Base-by-base conservation (phyloP, 2,888 invertebrate genomes). In the Barypeithes pellucidus region DNA sequence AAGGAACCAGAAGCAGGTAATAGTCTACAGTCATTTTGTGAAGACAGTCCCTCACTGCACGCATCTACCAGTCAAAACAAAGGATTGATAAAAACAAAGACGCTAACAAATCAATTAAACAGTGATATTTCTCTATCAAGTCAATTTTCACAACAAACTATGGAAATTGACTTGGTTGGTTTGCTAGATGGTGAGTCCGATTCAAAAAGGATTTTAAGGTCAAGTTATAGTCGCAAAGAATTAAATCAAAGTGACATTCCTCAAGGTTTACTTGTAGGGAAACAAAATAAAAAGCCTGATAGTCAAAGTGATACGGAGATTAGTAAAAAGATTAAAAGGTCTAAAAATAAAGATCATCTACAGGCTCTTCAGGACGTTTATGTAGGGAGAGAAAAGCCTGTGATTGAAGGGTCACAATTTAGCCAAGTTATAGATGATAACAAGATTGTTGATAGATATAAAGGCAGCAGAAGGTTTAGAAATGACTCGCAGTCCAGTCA, bases 191-290 rank as follows among this genome's bases (percentile, higher is more conserved):
- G 24, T 50, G 9, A 16, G 33, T 33, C 3, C 8, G 5, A 9
- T 8, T n/a, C 45, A 29, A 62, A 18, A 43, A 45, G 43, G 29
- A 45, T 24, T 16, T 45, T 62, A 45, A 62, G 45, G 12, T 47
- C 45, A n/a, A 45, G 61, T 45, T 2, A 11, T 8, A 43, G 24
- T 5, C 5, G 5, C 24, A 14, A 24, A 16, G 22, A 39, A 18
- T 4, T 41, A 8, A 60, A 12, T 36, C n/a, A 18, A 36, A 59
- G 59, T 39, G 45, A 45, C 4, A 16, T 0, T 3, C 18, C 8
- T 18, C 18, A 18, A 16, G 41, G n/a, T 41, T 3, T 41, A 12
- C 9, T 14, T 41, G 3, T n/a, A n/a, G 41, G 12, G 4, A 3
- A 14, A 41, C 12, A n/a, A 41, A 41, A 41, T n/a, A 3, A 41